These are phyloP conservation scores for Catharus minimus DNA, from an alignment of 2,113 vertebrate genomes.

Conservation along the genomic window DNA sequence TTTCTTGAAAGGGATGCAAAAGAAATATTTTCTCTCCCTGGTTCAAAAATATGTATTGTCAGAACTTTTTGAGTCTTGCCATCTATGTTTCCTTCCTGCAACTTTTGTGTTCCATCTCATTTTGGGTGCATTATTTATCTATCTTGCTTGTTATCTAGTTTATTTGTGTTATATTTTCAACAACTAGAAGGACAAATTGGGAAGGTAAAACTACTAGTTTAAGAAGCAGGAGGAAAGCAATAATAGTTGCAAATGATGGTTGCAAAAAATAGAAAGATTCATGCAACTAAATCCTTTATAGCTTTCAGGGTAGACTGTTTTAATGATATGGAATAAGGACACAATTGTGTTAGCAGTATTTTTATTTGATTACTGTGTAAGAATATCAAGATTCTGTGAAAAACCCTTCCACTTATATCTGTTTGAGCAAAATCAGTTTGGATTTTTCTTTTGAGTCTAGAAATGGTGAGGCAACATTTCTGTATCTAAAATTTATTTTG, in stretches of 20 bases:
- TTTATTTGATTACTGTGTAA: conserved; percentile 31
- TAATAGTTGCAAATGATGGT: conserved; percentile 15
- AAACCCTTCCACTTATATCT: neutral
- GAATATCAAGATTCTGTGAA: neutral
- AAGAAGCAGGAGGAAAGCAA: conserved; percentile 19
- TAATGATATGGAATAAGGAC: conserved; percentile 8
- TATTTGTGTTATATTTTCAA: neutral
- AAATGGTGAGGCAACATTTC: neutral
- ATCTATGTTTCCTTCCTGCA: neutral
- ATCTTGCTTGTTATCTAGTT: neutral
- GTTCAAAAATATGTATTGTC: neutral
- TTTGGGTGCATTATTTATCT: neutral
- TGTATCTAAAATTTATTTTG: neutral
- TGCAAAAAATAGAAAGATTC: conserved; percentile 52
- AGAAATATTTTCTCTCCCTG: rapidly evolving
- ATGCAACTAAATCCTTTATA: conserved; percentile 46
- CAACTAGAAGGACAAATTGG: neutral
- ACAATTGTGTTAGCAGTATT: conserved; percentile 35
- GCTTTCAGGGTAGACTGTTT: conserved; percentile 31
- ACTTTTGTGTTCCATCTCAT: neutral
- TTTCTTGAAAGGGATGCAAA: neutral
- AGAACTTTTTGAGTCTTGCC: neutral
- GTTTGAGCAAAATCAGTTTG: neutral
- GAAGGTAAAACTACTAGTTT: conserved; percentile 29
- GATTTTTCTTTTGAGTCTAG: neutral